Evolutionary conservation across 1,140 invertebrate genomes (phyloP).

Genomic region (Cardiocondyla obscurior): DNA sequence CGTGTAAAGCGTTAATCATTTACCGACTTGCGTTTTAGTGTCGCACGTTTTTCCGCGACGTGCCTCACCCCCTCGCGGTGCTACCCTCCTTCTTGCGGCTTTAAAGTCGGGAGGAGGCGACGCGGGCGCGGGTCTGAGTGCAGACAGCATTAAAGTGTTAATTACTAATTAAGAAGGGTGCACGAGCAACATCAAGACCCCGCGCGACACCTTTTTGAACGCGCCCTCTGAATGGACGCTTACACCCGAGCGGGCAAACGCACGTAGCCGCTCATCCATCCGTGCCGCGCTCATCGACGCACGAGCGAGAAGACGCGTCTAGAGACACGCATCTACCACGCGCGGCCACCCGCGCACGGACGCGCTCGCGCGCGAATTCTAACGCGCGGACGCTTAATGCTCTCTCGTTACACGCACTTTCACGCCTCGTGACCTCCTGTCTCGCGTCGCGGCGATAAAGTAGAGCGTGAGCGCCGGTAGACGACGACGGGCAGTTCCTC

Average conservation of each 20-base stretch:
- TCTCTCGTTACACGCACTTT: conserved; percentile 76
- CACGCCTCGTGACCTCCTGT: conserved; percentile 70
- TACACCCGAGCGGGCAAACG: conserved; percentile 79
- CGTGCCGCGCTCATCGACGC: conserved; percentile 63
- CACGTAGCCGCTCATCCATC: conserved; percentile 73
- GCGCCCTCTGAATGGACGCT: conserved; percentile 81
- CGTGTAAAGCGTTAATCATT: conserved; percentile 68
- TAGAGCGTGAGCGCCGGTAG: conserved; percentile 58
- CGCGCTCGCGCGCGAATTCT: conserved; percentile 46
- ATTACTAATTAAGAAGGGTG: conserved; percentile 84
- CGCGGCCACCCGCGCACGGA: conserved; percentile 60
- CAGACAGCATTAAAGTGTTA: conserved; percentile 82
- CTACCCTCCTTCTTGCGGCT: neutral
- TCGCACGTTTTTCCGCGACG: conserved; percentile 74
- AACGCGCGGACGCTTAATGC: conserved; percentile 68
- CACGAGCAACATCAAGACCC: conserved; percentile 70
- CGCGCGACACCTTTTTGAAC: conserved; percentile 81
- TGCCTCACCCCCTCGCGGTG: neutral
- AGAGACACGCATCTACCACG: conserved; percentile 57
- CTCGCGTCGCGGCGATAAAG: conserved; percentile 64
- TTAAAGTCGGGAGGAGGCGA: conserved; percentile 14
- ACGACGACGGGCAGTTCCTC: conserved; percentile 60
- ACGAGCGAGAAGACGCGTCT: conserved; percentile 51
- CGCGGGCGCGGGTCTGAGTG: conserved; percentile 68
- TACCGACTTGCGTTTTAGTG: conserved; percentile 76